phyloP scores from a whole-genome alignment of 2,888 invertebrate genomes.

The Xestia ashworthii region DNA sequence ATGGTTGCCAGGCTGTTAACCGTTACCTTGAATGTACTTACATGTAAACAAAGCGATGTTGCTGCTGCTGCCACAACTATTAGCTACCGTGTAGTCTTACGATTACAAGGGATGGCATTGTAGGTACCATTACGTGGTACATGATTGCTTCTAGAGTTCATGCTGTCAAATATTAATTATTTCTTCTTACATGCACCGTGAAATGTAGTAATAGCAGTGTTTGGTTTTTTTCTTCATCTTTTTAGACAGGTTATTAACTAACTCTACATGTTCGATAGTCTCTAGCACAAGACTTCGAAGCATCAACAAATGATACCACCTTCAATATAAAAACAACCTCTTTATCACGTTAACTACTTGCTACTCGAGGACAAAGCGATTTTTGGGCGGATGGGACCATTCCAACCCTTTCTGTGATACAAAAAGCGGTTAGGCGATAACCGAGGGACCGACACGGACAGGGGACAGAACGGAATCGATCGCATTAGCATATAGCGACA shows the following conservation, averaged over 20 bases:
- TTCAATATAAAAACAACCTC: constrained; percentile 21
- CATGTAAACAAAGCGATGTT: constrained; percentile 17
- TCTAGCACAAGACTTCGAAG: not conserved
- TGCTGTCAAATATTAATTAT: not conserved
- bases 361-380: constrained; percentile 46
- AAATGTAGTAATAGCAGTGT: no score
- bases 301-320: not conserved
- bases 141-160: not conserved
- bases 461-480: constrained; percentile 52
- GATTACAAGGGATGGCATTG: not conserved
- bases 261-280: not conserved
- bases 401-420: constrained; percentile 56
- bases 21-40: constrained; percentile 5
- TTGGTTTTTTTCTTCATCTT: not conserved
- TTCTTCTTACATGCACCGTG: not conserved
- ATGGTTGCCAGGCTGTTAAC: constrained; percentile 27
- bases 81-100: constrained; percentile 14
- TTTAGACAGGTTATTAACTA: no score
- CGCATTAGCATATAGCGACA: constrained; percentile 44
- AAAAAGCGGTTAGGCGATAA: constrained; percentile 48
- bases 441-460: constrained; percentile 41
- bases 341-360: constrained; percentile 45
- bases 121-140: not conserved
- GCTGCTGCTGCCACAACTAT: constrained; percentile 35
- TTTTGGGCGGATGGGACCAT: constrained; percentile 52